Conservation (phyloP, 2,797 vertebrate genomes). For the Ceyx erithaca region DNA sequence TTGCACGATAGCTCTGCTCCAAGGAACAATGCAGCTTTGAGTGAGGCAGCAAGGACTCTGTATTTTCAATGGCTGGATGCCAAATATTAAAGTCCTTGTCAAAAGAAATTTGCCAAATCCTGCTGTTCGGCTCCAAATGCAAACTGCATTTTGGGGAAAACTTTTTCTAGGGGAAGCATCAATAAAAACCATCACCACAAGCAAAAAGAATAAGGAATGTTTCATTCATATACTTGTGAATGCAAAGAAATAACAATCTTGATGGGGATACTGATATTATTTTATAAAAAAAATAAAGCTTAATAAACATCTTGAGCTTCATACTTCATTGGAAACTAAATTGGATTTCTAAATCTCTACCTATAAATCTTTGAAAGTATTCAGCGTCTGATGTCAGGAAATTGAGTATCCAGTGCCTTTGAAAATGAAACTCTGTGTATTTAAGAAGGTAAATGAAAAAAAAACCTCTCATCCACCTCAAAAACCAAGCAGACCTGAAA, state of each 20-base stretch:
- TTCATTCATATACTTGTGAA: background rate
- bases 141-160: background rate
- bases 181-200: background rate
- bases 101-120: constrained; percentile 5
- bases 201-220: background rate
- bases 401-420: background rate
- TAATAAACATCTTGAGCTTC: constrained; percentile 1
- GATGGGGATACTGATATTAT: background rate
- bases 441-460: background rate
- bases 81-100: constrained; percentile 31
- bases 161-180: background rate
- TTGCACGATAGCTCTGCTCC: background rate
- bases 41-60: background rate
- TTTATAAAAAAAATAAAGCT: background rate
- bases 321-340: background rate
- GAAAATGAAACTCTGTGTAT: background rate
- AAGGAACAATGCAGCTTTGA: constrained; percentile 8
- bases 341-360: background rate
- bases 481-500: background rate
- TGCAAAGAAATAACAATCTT: background rate
- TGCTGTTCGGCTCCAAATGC: background rate
- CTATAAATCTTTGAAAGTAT: background rate
- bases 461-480: background rate
- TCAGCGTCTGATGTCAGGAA: background rate
- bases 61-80: constrained; percentile 33